Evolutionary conservation across 2,797 vertebrate genomes (phyloP).

Genomic region (Enteromius fasciolatus): DNA sequence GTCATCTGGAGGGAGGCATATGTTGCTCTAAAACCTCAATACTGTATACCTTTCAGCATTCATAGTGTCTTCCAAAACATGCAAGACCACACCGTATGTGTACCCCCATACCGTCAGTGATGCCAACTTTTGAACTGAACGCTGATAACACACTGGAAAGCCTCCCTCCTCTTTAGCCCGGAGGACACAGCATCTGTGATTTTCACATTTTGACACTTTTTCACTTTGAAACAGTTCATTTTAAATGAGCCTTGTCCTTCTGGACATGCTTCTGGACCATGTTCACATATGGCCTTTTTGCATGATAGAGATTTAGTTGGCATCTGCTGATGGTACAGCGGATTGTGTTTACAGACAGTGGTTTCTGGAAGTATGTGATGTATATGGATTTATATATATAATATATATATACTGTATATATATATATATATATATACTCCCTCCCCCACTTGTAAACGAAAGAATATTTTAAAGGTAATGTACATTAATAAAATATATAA

Average conservation of each 20-base stretch:
- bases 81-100: neutral
- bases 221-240: too few relatives aligned
- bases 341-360: too few relatives aligned
- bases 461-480: neutral
- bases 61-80: neutral
- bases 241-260: too few relatives aligned
- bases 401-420: too few relatives aligned
- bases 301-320: too few relatives aligned
- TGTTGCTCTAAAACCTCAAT: neutral
- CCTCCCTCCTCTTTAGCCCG: neutral
- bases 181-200: neutral
- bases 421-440: too few relatives aligned
- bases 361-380: too few relatives aligned
- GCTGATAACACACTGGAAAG: neutral
- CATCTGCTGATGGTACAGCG: too few relatives aligned
- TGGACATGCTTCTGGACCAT: too few relatives aligned
- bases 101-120: neutral
- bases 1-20: neutral
- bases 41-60: neutral
- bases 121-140: neutral
- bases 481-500: neutral
- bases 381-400: too few relatives aligned
- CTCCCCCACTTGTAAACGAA: neutral
- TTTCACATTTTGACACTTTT: too few relatives aligned
- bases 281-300: too few relatives aligned